A percentile compares a stretch with the other conserved stretches of the same genome.
Conservation (phyloP, 2,888 invertebrate species). For the Acanthosepion lycidas region DNA sequence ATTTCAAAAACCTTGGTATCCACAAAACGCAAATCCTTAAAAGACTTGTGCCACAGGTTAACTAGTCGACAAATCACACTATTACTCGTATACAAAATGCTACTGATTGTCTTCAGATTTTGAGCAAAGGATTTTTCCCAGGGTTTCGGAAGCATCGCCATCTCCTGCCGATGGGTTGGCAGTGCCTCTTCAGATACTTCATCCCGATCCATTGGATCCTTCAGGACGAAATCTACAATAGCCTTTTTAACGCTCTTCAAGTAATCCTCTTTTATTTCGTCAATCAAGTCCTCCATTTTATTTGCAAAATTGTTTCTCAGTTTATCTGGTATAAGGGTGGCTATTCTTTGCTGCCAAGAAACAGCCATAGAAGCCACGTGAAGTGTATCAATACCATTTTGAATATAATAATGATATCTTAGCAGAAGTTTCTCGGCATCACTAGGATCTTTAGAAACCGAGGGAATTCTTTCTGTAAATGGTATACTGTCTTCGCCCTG, state of each 20-base stretch:
- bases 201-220: slow-evolving; percentile 80
- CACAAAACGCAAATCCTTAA: slow-evolving; percentile 78
- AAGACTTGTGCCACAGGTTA: slow-evolving; percentile 86
- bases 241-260: slow-evolving; percentile 91
- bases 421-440: slow-evolving; percentile 61
- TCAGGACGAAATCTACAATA: slow-evolving; percentile 90
- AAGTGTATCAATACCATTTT: slow-evolving; percentile 91
- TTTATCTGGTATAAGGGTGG: slow-evolving; percentile 72
- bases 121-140: slow-evolving; percentile 80
- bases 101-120: slow-evolving; percentile 77
- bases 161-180: slow-evolving; percentile 76
- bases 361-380: slow-evolving; percentile 89
- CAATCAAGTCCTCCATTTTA: slow-evolving; percentile 78
- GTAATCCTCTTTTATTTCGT: slow-evolving; percentile 89
- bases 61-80: slow-evolving; percentile 86
- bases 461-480: neutral
- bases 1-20: slow-evolving; percentile 74
- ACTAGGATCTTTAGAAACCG: neutral
- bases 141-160: slow-evolving; percentile 81
- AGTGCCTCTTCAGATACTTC: slow-evolving; percentile 68
- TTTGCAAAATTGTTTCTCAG: slow-evolving; percentile 70
- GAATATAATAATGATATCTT: slow-evolving; percentile 91
- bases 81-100: slow-evolving; percentile 84
- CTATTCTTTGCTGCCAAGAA: slow-evolving; percentile 79
- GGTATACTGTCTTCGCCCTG: neutral